Conservation (phyloP, 2,888 invertebrate species). For the Epicampocera succincta region DNA sequence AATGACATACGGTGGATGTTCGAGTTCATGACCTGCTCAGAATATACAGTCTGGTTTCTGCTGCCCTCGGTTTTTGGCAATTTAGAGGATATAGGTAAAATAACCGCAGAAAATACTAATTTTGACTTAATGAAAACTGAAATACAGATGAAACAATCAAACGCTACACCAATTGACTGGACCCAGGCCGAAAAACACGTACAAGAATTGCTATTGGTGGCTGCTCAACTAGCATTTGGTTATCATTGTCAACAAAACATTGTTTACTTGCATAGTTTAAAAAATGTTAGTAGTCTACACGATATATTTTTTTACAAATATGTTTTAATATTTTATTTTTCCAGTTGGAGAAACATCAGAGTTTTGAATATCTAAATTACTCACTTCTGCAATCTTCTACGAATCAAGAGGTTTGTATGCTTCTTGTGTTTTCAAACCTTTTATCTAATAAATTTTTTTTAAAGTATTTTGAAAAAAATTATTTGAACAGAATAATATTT, state of each 20-base stretch:
- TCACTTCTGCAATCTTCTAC: slow-evolving; percentile 12
- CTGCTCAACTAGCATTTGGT: slow-evolving; percentile 61
- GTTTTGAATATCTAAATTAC: slow-evolving; percentile 51
- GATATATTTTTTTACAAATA: neutral
- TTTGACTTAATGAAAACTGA: slow-evolving; percentile 58
- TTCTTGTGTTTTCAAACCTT: neutral
- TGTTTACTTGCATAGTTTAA: slow-evolving; percentile 57
- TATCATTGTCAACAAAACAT: slow-evolving; percentile 60
- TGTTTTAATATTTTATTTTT: neutral
- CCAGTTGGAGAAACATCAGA: slow-evolving; percentile 54
- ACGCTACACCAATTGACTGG: slow-evolving; percentile 23
- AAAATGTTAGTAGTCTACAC: slow-evolving; percentile 38
- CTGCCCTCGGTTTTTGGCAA: slow-evolving; percentile 45
- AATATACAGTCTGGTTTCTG: slow-evolving; percentile 59
- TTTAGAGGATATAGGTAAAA: slow-evolving; percentile 45
- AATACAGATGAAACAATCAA: slow-evolving; percentile 40
- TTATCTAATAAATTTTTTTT: neutral
- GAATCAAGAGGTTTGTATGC: slow-evolving; percentile 15
- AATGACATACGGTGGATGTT: slow-evolving; percentile 62
- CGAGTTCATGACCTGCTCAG: slow-evolving; percentile 60
- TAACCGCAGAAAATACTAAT: slow-evolving; percentile 47
- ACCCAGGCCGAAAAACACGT: slow-evolving; percentile 46
- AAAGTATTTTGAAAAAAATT: slow-evolving; percentile 51
- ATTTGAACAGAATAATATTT: slow-evolving; percentile 54
- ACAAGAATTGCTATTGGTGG: slow-evolving; percentile 52